These are phyloP conservation scores for Ciconia boyciana DNA, from an alignment of 2,113 vertebrate species.

Conservation along the genomic window DNA sequence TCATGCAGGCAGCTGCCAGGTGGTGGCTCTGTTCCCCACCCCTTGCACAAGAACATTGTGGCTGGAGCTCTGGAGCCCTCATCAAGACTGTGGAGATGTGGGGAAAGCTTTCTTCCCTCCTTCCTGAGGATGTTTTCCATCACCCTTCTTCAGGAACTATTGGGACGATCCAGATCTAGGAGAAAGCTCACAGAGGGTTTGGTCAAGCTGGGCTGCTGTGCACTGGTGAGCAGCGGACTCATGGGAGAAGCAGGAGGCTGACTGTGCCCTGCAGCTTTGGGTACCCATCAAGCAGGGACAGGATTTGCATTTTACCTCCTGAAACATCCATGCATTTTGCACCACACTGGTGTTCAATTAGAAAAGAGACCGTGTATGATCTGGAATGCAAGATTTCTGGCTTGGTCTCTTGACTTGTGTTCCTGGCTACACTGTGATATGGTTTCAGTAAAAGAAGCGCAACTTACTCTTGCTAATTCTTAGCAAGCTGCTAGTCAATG, in stretches of 20 bases:
- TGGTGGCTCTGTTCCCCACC: background rate
- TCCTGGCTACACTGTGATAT: background rate
- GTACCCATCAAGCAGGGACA: background rate
- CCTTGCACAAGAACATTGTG: accelerated
- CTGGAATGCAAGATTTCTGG: background rate
- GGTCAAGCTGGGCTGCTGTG: background rate
- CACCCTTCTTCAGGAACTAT: background rate
- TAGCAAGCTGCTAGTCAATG: background rate
- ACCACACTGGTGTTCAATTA: accelerated
- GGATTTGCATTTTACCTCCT: background rate
- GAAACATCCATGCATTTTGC: background rate
- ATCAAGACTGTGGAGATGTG: background rate
- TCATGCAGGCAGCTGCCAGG: background rate
- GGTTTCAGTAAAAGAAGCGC: background rate
- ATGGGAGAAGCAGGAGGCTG: background rate
- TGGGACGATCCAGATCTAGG: background rate
- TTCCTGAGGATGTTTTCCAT: background rate
- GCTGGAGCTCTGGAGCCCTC: background rate
- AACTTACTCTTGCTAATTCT: background rate
- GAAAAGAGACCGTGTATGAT: background rate
- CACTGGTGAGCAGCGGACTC: background rate
- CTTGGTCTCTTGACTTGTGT: background rate
- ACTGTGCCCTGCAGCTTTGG: background rate
- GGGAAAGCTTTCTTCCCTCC: background rate
- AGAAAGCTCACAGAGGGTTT: background rate